Evolutionary conservation across 2,113 vertebrate species (phyloP).

Genomic region (Pitta sordida): DNA sequence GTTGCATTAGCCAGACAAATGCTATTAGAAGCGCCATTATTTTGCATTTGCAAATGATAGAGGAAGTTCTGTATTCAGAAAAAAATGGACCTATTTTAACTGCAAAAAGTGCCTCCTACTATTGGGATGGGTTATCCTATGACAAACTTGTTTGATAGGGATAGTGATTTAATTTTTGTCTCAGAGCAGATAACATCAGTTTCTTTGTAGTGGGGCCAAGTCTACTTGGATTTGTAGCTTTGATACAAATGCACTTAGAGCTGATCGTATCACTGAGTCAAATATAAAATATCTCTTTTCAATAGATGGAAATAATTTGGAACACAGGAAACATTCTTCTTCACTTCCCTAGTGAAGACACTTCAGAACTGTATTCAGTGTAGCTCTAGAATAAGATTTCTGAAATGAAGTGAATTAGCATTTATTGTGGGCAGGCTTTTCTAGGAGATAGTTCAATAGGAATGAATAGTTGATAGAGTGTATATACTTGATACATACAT

Average conservation of each 20-base stretch:
- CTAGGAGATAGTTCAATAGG: background rate
- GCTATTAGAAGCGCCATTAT: background rate
- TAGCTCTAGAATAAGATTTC: background rate
- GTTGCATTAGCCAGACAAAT: background rate
- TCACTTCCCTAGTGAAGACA: background rate
- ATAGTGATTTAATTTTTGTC: conserved; percentile 7
- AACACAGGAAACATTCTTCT: background rate
- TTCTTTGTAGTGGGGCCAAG: background rate
- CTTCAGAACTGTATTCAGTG: background rate
- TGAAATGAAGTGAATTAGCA: background rate
- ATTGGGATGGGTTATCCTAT: background rate
- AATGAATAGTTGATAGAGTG: too few species aligned
- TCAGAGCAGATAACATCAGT: background rate
- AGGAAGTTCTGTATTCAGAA: background rate
- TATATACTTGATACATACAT: too few species aligned
- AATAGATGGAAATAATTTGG: background rate
- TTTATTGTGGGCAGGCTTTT: background rate
- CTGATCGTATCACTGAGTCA: background rate
- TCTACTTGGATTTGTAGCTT: background rate
- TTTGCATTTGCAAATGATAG: background rate
- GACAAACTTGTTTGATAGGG: background rate
- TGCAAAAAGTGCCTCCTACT: background rate
- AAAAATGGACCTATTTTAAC: background rate
- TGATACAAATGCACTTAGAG: background rate
- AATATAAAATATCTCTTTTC: background rate